Evolutionary conservation across 2,113 vertebrate species (phyloP).

Genomic region (Dromiciops gliroides): DNA sequence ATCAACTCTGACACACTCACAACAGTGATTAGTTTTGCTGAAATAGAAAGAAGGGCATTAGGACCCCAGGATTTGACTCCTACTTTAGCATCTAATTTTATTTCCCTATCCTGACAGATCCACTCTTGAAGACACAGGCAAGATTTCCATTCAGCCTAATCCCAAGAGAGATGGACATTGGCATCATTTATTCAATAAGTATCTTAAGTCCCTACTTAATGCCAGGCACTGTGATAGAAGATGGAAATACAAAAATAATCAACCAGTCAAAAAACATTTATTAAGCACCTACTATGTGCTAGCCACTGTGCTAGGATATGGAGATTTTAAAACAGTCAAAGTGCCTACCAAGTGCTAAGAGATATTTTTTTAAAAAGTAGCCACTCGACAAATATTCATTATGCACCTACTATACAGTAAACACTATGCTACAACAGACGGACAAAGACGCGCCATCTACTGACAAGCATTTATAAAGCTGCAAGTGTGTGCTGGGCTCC

Average conservation of each 20-base stretch:
- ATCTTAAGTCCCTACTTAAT: too few relatives aligned
- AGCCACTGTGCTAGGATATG: too few relatives aligned
- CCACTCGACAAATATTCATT: background rate
- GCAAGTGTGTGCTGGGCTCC: background rate
- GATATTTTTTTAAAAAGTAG: too few relatives aligned
- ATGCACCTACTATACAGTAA: background rate
- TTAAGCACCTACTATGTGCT: too few relatives aligned
- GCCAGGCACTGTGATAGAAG: too few relatives aligned
- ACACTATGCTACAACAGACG: background rate
- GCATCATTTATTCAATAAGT: too few relatives aligned
- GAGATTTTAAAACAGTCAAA: too few relatives aligned
- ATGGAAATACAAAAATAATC: too few relatives aligned
- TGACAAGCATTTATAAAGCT: background rate
- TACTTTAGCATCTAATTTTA: background rate
- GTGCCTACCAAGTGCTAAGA: too few relatives aligned
- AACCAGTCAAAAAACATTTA: too few relatives aligned
- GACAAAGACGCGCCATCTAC: background rate
- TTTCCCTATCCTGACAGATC: background rate
- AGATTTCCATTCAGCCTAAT: background rate
- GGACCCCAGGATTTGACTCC: background rate
- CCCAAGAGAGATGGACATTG: background rate
- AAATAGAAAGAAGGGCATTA: conserved; percentile 9
- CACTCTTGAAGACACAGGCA: background rate
- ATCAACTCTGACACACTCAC: background rate
- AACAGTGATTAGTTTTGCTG: background rate